Conservation (phyloP, 2,888 invertebrate species). For the Muschampia plurimacula region DNA sequence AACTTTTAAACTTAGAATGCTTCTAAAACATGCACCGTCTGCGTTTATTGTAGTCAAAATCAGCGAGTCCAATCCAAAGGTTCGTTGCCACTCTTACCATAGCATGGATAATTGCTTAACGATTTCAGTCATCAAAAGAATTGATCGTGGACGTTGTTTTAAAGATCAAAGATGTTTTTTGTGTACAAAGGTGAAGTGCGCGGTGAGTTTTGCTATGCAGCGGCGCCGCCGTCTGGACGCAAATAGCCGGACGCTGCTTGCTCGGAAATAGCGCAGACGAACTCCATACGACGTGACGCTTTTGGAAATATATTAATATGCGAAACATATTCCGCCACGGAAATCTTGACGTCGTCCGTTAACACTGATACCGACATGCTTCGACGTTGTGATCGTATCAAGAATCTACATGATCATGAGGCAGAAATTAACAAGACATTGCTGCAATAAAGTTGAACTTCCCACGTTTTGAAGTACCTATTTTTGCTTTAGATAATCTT, state of each 20-base stretch:
- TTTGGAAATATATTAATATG: conserved; percentile 54
- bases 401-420: not conserved
- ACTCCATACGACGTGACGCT: conserved; percentile 47
- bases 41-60: not conserved
- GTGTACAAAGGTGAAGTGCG: conserved; percentile 46
- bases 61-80: not conserved
- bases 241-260: conserved; percentile 47
- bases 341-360: conserved; percentile 29
- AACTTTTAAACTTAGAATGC: no score
- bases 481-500: not conserved
- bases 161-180: conserved; percentile 50
- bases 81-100: not conserved
- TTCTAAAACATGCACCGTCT: not conserved
- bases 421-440: not conserved
- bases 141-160: conserved; percentile 9
- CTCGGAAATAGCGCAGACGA: conserved; percentile 54
- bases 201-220: conserved; percentile 40
- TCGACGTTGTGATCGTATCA: conserved; percentile 6
- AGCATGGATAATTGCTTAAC: conserved; percentile 25
- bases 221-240: conserved; percentile 50
- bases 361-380: conserved; percentile 18
- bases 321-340: conserved; percentile 41
- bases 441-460: not conserved
- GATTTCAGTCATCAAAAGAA: conserved; percentile 31
- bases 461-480: no score